Evolutionary conservation across 1,140 invertebrate species (phyloP), one percentile per base, ranked within the genome.

Genomic region (Nixonia krombeini): DNA sequence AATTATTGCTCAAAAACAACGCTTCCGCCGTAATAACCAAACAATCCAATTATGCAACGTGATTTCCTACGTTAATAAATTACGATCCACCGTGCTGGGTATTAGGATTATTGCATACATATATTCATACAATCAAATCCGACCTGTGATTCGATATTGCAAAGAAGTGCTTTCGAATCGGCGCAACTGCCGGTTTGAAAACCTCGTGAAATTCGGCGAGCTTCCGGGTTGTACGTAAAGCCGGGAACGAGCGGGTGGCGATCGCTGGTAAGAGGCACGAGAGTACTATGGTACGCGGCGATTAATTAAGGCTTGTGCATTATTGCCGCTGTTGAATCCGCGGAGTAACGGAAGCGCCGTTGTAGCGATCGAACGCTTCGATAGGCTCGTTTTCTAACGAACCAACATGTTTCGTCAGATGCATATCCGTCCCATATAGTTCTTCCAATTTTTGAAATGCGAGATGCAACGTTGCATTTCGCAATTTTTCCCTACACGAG

Each of bases 351-450:
- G 62, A 65, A 58, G 44, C 23, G 15, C 5, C 4, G 29, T 8
- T 15, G 12, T 51, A 41, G 47, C 21, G 53, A 65, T 65, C 40
- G 21, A 37, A 58, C 33, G 53, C 16, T 28, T 57, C 6, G 53
- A 53, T 58, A 52, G 38, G 16, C 40, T 45, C 18, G 25, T 57
- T 64, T 57, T 55, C 49, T 55, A 50, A 37, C 25, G 23, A 50
- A 26, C 28, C 7, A 4, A 26, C 35, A 42, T 51, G 29, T 63
- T 63, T 45, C 31, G 12, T 45, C 23, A 63, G 41, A 21, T 12
- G 10, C 10, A 23, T 25, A 16, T 46, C 52, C 18, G 18, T 33
- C 50, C 18, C 28, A 12, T 25, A 50, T 35, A 9, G 44, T 28
- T 35, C 21, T 35, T 42, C 9, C 13, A 40, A 44, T 44, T 33